Conservation (phyloP, 2,797 vertebrate genomes). For the Cirrhinus mrigala region DNA sequence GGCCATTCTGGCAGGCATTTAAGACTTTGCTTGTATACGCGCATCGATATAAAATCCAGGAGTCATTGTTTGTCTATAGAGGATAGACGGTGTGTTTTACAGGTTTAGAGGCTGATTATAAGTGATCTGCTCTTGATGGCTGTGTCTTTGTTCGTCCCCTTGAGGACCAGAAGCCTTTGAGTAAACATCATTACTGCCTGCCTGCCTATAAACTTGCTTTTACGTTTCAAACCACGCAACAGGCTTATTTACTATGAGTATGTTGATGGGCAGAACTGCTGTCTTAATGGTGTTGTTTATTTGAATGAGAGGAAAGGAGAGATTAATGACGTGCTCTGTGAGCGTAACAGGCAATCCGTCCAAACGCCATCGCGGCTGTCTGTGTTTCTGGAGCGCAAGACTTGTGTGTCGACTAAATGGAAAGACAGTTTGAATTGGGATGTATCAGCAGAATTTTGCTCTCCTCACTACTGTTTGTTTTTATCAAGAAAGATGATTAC, state of each 20-base stretch:
- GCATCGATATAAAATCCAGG: slow-evolving; percentile 21
- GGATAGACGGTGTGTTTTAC: slow-evolving; percentile 25
- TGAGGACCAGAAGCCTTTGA: slow-evolving; percentile 45
- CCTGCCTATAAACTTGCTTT: slow-evolving; percentile 42
- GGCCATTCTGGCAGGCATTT: slow-evolving; percentile 3
- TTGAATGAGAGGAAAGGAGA: slow-evolving; percentile 44
- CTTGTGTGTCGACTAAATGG: neutral
- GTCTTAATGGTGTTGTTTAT: slow-evolving; percentile 46
- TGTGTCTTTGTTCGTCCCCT: slow-evolving; percentile 11
- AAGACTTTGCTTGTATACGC: slow-evolving; percentile 27
- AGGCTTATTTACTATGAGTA: slow-evolving; percentile 49
- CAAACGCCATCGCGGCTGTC: slow-evolving; percentile 2
- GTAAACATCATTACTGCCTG: slow-evolving; percentile 53
- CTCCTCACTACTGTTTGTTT: neutral
- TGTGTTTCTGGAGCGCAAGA: neutral
- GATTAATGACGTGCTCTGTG: slow-evolving; percentile 37
- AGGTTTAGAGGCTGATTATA: slow-evolving; percentile 46
- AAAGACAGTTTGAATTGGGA: slow-evolving; percentile 3
- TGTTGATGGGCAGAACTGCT: slow-evolving; percentile 37
- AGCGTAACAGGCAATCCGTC: slow-evolving; percentile 35
- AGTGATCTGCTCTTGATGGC: slow-evolving; percentile 44
- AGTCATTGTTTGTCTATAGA: slow-evolving; percentile 36
- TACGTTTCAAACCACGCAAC: slow-evolving; percentile 32
- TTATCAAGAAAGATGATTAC: too few species aligned
- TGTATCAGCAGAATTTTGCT: neutral